Base-by-base conservation (phyloP, 2,888 invertebrate genomes). In the Micoletzkya japonica region DNA sequence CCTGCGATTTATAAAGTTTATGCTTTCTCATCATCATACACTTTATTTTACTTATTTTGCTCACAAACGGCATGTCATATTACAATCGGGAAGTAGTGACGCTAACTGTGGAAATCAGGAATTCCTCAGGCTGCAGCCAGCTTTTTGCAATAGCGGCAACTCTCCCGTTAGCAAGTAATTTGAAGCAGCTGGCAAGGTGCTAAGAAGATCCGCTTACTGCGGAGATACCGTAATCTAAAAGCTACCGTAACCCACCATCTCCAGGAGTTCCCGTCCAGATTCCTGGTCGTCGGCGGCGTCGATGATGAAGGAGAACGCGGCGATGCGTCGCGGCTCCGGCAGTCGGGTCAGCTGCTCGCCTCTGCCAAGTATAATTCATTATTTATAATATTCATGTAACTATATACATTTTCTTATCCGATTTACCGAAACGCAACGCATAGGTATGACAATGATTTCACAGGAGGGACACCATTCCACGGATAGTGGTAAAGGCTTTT, bases 301-400 rank as follows among this genome's bases (percentile, higher is more conserved):
- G 64, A 84, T 70, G 10, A 79, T 83, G 79, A 95, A 90, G 70
- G 92, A 91, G 85, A 94, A 91, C 78, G 93, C 89, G 77, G 96
- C 87, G 81, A 93, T 91, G 74, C 91, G 90, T 30, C 73, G 73
- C 10, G 77, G 73, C 77, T 92, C 92, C 0, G 93, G 93, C 78
- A 88, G 82, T 77, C 88, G 87, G 34, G 87, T 85, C 28, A 86
- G 82, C 57, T 85, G 84, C 60, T 82, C 82, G 39, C 87, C 87
- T 28, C 83, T 81, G 61, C 44, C 76, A 75, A 49, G 4, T 32
- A 44, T 44, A 44, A 44, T 57, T 4, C n/a, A 32, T 30, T 26
- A 28, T 1, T 30, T 52, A 52, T 52, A n/a, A 14, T 52, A 52
- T 24, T 52, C 17, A 52, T 14, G 6, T 14, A 52, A n/a, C n/a